phyloP scores from a whole-genome alignment of 2,888 invertebrate genomes.

The Philaethria dido region DNA sequence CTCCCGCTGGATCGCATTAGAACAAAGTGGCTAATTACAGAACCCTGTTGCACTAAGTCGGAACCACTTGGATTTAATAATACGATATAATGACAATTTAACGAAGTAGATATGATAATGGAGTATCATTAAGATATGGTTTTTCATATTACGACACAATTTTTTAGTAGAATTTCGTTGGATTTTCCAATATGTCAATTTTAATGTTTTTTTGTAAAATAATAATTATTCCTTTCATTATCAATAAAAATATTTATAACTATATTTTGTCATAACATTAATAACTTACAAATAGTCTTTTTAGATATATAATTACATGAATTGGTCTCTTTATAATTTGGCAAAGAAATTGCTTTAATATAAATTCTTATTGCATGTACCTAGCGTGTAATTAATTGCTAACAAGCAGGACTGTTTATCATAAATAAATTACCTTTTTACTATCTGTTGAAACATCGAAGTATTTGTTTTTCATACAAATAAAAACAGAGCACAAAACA shows the following conservation, averaged over 20 bases:
- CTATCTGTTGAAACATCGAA: background rate
- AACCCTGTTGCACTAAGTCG: conserved; percentile 18
- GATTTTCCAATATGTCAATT: background rate
- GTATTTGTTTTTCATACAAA: conserved; percentile 2
- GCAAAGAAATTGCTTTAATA: too few relatives aligned
- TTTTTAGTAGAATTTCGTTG: background rate
- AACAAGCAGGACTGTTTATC: background rate
- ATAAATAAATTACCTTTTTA: conserved; percentile 16
- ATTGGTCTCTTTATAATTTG: too few relatives aligned
- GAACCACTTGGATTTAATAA: conserved; percentile 30
- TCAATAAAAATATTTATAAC: background rate
- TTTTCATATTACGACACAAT: conserved; percentile 22
- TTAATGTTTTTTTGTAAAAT: background rate
- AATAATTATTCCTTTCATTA: background rate
- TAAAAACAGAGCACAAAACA: conserved; percentile 25
- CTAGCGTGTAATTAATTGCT: too few relatives aligned
- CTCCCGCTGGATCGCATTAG: conserved; percentile 19
- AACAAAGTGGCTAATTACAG: conserved; percentile 18
- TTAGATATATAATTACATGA: too few relatives aligned
- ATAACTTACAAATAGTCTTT: too few relatives aligned
- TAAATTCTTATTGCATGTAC: too few relatives aligned
- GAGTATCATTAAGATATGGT: conserved; percentile 34
- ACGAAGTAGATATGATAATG: conserved; percentile 36
- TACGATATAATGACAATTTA: conserved; percentile 32
- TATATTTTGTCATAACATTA: background rate